Conservation (phyloP, 92 coral and sea anemone species). For the Hydrozoanthus gracilis region DNA sequence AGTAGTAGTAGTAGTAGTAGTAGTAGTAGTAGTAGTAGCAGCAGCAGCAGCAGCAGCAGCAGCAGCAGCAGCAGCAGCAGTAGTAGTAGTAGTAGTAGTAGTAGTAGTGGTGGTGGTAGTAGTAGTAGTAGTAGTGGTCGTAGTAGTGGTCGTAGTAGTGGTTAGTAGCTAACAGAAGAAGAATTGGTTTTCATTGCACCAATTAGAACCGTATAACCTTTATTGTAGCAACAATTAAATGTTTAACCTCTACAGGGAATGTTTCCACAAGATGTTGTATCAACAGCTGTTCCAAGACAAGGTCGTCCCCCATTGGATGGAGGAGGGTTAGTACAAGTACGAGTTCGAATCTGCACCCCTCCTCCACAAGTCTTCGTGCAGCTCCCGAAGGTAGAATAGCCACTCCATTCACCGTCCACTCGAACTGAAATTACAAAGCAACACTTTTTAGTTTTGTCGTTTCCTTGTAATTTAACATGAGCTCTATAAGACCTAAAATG, state of each 20-base stretch:
- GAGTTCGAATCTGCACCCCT: background rate
- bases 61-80: too few species aligned
- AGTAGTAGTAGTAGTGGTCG: too few species aligned
- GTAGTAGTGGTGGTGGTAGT: too few species aligned
- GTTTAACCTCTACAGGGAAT: background rate
- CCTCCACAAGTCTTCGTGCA: slow-evolving; percentile 2
- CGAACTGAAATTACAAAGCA: background rate
- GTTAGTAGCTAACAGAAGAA: too few species aligned
- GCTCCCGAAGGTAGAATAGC: background rate
- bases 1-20: too few species aligned
- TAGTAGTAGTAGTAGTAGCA: too few species aligned
- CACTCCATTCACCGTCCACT: background rate
- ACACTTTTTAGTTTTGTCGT: background rate
- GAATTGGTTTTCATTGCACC: too few species aligned
- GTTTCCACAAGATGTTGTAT: background rate
- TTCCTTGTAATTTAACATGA: background rate
- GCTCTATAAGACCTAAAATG: background rate
- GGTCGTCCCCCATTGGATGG: slow-evolving; percentile 9
- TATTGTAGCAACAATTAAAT: background rate
- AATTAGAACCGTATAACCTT: too few species aligned
- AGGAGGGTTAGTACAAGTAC: slow-evolving; percentile 4
- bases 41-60: too few species aligned
- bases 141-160: too few species aligned
- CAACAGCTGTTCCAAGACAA: background rate
- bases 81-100: too few species aligned